A percentile compares a stretch with the other conserved stretches of the same genome.
Conservation (phyloP, 2,797 vertebrate genomes). For the Phyllotis vaccarum region DNA sequence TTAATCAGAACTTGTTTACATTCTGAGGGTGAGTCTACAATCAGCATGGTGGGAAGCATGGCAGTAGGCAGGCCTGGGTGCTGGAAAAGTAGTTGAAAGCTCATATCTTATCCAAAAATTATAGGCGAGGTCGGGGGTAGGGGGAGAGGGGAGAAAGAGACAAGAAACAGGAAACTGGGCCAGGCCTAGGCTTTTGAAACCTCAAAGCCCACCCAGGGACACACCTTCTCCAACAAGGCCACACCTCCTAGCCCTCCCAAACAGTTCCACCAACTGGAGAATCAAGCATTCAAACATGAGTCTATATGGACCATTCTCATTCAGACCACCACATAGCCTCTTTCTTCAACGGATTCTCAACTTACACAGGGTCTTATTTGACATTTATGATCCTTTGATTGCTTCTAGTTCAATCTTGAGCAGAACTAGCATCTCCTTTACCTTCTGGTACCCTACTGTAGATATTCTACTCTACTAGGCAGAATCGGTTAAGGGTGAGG, state of each 20-base stretch:
- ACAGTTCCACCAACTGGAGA: not conserved
- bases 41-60: not conserved
- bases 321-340: not conserved
- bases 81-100: not conserved
- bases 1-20: not conserved
- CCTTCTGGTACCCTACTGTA: not conserved
- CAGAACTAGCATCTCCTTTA: not conserved
- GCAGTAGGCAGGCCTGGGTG: not conserved
- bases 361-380: not conserved
- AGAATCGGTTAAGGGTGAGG: accelerated
- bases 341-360: not conserved
- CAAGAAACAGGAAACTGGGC: not conserved
- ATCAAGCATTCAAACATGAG: not conserved
- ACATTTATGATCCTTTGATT: not conserved
- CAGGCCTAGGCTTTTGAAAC: not conserved
- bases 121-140: not conserved
- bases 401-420: not conserved
- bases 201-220: not conserved
- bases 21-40: not conserved
- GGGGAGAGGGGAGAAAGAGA: not conserved
- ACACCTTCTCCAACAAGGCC: not conserved
- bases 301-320: not conserved
- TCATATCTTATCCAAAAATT: not conserved
- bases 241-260: not conserved
- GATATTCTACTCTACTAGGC: not conserved